Evolutionary conservation across 2,113 vertebrate species (phyloP), one percentile per base, ranked within the genome.

Genomic region (Suncus etruscus): DNA sequence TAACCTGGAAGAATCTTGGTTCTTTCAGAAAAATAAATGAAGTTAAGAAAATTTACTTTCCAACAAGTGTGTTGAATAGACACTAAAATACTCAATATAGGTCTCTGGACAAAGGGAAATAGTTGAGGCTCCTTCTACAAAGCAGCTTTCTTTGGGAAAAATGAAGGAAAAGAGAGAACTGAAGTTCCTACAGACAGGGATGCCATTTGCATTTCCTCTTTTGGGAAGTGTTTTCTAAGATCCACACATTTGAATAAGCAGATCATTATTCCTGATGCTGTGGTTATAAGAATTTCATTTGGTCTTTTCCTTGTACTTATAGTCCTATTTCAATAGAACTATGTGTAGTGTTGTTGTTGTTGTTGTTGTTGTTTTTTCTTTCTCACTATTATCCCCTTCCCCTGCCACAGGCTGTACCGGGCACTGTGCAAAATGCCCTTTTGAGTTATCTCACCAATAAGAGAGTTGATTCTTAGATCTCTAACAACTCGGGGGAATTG

Each of bases 181-280:
- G 8, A 3, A 65, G 22, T 79, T n/a, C 50, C 47, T 15, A 47
- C 3, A 83, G 47, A 63, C 32, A 93, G 88, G 77, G 76, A 83
- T 47, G n/a, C 65, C 61, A 90, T 92, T 88, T 86, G 68, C 85
- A 91, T 95, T 39, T 20, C 20, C 27, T 72, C 29, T 22, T 58
- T 69, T 69, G 39, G 76, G 31, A 92, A 92, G 90, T 85, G 75
- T 58, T 93, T 83, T 45, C 75, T 20, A 83, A 77, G 45, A 51
- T 48, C 86, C 79, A 63, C 31, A 20, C 27, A 61, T 81, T 92
- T 78, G 32, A 87, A n/a, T 65, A 91, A 70, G 78, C 63, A 85
- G 87, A 92, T 87, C 25, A 76, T 18, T 78, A 54, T 86, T 48
- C 45, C 29, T 75, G 58, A 27, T n/a, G n/a, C 8, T 89, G 2